Base-by-base conservation (phyloP, 1,140 invertebrate species). In the Pogonomyrmex californicus region DNA sequence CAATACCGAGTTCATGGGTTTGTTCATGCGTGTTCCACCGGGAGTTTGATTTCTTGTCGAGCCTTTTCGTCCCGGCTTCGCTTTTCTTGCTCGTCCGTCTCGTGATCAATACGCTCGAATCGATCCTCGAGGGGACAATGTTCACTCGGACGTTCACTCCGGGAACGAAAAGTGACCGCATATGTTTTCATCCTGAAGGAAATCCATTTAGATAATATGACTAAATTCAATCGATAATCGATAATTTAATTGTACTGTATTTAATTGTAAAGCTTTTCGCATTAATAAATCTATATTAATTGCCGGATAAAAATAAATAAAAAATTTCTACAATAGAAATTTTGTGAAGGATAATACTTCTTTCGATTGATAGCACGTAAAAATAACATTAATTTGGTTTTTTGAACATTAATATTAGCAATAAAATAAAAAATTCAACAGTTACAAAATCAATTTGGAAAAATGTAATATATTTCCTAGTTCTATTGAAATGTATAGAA, bases 1-100 rank as follows among this genome's bases (percentile, higher is more conserved):
- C 90, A 91, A 92, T 92, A 91, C 66, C 66, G 54, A 76, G 90
- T 91, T 81, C 85, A 63, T 12, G 86, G 77, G 86, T 63, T 91
- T 86, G 86, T 89, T 88, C 89, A 85, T 82, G 86, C 87, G 91
- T 90, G 82, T 66, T 86, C 82, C 87, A 62, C 38, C 66, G 89
- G 73, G 87, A 89, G 82, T 92, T 91, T 66, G 56, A 60, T 76
- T 86, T 82, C 62, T 86, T 76, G 75, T 87, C 85, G 63, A 62
- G 6, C 41, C 82, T 78, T 73, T 78, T 66, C 60, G 36, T 65
- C n/a, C 17, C 12, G 17, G 9, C 60, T 38, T 63, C 30, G 70
- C 73, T 47, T 33, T 63, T 85, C 41, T 85, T 77, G n/a, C 12
- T 33, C 58, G 54, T 9, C 41, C 30, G 12, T 73, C 23, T 23